Base-by-base conservation (phyloP, 2,888 invertebrate genomes). In the Dorcus parallelipipedus region DNA sequence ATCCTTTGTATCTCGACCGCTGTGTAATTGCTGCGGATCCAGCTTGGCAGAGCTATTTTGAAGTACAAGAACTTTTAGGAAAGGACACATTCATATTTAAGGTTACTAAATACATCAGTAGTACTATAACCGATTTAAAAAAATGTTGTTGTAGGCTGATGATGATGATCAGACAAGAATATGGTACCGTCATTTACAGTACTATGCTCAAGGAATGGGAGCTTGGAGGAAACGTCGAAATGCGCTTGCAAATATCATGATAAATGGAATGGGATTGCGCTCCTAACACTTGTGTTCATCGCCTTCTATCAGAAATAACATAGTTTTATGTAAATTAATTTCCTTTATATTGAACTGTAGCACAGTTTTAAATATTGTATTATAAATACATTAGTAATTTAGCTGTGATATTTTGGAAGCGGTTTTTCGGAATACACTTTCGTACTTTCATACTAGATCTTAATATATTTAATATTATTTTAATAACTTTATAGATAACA, bases 161-260 rank as follows among this genome's bases (percentile, higher is more conserved):
- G 93, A 93, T 71, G 89, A 88, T 66, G 85, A 88, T 51, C 87
- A 91, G 67, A 95, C 95, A 0, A 88, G 89, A 67, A 86, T 89
- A 38, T 97, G 97, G 96, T 92, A 94, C 77, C 86, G 90, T 17
- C 91, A 93, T 71, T 80, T 97, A 54, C 94, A 95, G 76, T 91
- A 90, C 73, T 94, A 95, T 76, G 91, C 94, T 23, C 92, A 93
- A 75, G 93, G 95, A 58, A 88, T 96, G 67, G 96, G 96, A 59
- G 87, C 91, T 6, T 97, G 97, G 97, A 84, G 96, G 53, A 89
- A 91, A 76, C 83, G 96, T 63, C 84, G 97, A 40, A 95, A 94
- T 73, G 97, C 95, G 5, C 82, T 97, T 69, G 95, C 96, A n/a
- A 96, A 97, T 75, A 96, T 97, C 67, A 96, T 97, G 95, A 95